These are phyloP conservation scores for Chitala chitala DNA, from an alignment of 2,113 vertebrate genomes.

Conservation along the genomic window DNA sequence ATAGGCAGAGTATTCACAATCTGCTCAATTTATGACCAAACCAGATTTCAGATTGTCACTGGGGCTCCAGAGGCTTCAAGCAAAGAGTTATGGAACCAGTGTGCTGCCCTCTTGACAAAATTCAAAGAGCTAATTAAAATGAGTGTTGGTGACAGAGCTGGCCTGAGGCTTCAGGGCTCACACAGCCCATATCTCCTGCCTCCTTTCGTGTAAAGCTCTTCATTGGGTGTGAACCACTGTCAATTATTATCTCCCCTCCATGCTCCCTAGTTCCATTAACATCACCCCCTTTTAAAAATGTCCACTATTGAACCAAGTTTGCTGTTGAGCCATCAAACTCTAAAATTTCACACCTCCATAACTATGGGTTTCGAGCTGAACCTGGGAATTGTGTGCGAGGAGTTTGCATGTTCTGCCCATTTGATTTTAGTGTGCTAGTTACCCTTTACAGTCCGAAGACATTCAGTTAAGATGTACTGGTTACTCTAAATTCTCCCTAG, in stretches of 20 bases:
- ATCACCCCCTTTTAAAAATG: too few species aligned
- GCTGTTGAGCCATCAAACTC: too few species aligned
- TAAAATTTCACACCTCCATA: too few species aligned
- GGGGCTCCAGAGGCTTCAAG: slow-evolving; percentile 8
- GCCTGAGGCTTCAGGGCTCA: neutral
- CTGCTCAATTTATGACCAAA: slow-evolving; percentile 37
- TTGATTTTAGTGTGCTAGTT: too few species aligned
- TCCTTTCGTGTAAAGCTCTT: neutral
- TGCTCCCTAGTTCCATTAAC: too few species aligned
- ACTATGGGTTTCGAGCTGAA: too few species aligned
- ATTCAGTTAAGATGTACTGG: too few species aligned
- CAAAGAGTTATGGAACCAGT: slow-evolving; percentile 37
- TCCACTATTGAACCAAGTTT: too few species aligned
- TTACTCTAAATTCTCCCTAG: too few species aligned
- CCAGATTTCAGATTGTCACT: slow-evolving; percentile 43
- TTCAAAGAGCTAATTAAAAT: slow-evolving; percentile 40
- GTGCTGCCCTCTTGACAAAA: slow-evolving; percentile 40
- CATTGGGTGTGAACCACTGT: neutral
- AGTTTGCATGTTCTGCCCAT: too few species aligned
- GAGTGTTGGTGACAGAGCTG: slow-evolving; percentile 13
- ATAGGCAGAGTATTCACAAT: slow-evolving; percentile 50
- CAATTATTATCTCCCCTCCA: neutral
- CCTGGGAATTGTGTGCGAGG: too few species aligned
- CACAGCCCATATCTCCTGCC: neutral
- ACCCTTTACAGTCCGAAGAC: too few species aligned